Evolutionary conservation across 2,113 vertebrate species (phyloP), one percentile per base, ranked within the genome.

Genomic region (Dipodomys merriami): DNA sequence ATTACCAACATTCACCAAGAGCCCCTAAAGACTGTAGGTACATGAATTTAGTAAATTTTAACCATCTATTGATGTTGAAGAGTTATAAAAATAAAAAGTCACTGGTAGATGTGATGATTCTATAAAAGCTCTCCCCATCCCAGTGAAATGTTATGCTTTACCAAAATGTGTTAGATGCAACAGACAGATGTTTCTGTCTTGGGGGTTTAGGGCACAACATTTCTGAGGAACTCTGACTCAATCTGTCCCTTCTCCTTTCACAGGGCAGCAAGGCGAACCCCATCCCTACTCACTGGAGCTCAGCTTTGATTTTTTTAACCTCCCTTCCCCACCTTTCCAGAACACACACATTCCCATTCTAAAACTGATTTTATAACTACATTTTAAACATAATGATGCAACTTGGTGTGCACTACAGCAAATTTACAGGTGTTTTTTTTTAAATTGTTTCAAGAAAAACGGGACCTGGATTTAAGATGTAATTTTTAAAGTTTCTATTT

Each of bases 241-340:
- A 97, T 97, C 97, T 97, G 97, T 97, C 98, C 98, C 97, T 98
- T 98, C 98, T 98, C 98, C 97, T 98, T 98, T 97, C 98, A 98
- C 98, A 98, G 98, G 98, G 97, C 97, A 98, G 97, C 97, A 97
- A 98, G 96, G 97, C 97, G 97, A 98, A 97, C 97, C 96, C 97
- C 98, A 97, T 97, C 96, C 97, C 97, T 97, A 96, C 97, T 97
- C 97, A 98, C 96, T 97, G 97, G 97, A 97, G 96, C 97, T 98
- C 97, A 98, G 97, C 97, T 97, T 97, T 97, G 96, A 97, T 96
- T 96, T 96, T 96, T 95, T 95, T 94, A 96, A 95, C 96, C 90
- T 96, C 93, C 94, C 95, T 93, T 74, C 95, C 95, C 93, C 65
- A 88, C 92, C 96, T 91, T 91, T 94, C 94, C 97, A 97, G 95